Base-by-base conservation (phyloP, 2,113 vertebrate genomes). In the Typhlomys cinereus region DNA sequence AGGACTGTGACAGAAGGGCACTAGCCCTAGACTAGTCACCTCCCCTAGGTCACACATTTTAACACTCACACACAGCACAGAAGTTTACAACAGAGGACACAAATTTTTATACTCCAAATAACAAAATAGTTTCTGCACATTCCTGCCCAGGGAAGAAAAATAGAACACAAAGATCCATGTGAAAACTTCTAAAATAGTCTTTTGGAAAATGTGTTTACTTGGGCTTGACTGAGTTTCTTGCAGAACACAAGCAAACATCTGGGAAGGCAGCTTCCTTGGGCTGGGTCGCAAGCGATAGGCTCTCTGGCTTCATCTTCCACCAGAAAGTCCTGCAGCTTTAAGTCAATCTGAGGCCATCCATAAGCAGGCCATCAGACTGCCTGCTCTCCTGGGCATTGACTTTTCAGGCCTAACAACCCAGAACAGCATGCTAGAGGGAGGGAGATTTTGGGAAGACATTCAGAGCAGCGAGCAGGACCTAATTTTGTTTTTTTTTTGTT, bases 171-270 rank as follows among this genome's bases (percentile, higher is more conserved):
- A 76, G 21, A 86, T 39, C 78, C 4, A 71, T 76, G 52, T 89
- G n/a, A n/a, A n/a, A n/a, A n/a, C n/a, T n/a, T n/a, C n/a, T n/a
- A n/a, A n/a, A n/a, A n/a, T n/a, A n/a, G n/a, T 31, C 17, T 61
- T 80, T 46, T 66, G 59, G 46, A 82, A 88, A 73, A 64, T 64
- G 21, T 46, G 52, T 54, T 52, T 88, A 64, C 80, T 80, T 67
- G 62, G 80, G 83, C 85, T 69, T 92, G 59, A 34, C 9, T 74
- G 50, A 11, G 50, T 84, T 87, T 90, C 67, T 81, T 48, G 25
- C 84, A 62, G 14, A 66, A 39, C 21, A 71, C 39, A 76, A 31
- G 21, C 1, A 46, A 44, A 14, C 71, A 5, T 87, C 89, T 87
- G 3, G 25, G 54, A 67, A 4, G 54, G 52, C 88, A 88, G 34